Base-by-base conservation (phyloP, 64 coral and sea anemone genomes). In the Hydrozoanthus tunicans region DNA sequence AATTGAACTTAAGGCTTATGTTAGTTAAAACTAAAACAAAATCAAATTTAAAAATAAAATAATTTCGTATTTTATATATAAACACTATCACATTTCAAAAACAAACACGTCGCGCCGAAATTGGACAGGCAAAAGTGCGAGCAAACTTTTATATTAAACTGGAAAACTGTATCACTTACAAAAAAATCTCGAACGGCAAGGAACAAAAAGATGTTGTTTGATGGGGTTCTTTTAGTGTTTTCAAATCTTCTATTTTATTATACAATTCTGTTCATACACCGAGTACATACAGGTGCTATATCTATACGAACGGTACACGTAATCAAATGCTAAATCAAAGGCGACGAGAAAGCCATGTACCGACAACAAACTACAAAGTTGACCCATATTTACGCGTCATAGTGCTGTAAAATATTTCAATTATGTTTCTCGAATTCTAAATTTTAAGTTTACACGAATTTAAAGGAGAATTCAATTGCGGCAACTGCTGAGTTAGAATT, bases 201-300 rank as follows among this genome's bases (percentile, higher is more conserved):
- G 2, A 43, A 1, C 32, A 43, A 43, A 1, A 43, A 43, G 32
- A 0, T 43, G 32, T 43, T 43, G 32, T 43, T 43, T 43, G 32
- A 43, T 43, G 32, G 72, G 26, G 9, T 43, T 75, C 52, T 74
- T 51, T 3, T 12, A 13, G 52, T 4, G 9, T 52, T 75, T 12
- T 75, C 43, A 51, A 52, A 75, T 3, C 7, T 75, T 75, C 10
- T 75, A 52, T 51, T 75, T 65, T 79, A 56, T 11, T 79, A 20
- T 79, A 79, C 15, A 64, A 14, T 9, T 8, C 53, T n/a, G 77
- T 56, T 55, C n/a, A 58, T 79, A n/a, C 55, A 56, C 53, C 14
- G 53, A 4, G 7, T 57, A 79, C 69, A 43, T 43, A 88, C 84
- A 88, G 84, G 84, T 88, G 68, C 84, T 73, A 88, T 88, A 73